Conservation (phyloP, 2,888 invertebrate genomes). For the Lithophane semibrunnea region DNA sequence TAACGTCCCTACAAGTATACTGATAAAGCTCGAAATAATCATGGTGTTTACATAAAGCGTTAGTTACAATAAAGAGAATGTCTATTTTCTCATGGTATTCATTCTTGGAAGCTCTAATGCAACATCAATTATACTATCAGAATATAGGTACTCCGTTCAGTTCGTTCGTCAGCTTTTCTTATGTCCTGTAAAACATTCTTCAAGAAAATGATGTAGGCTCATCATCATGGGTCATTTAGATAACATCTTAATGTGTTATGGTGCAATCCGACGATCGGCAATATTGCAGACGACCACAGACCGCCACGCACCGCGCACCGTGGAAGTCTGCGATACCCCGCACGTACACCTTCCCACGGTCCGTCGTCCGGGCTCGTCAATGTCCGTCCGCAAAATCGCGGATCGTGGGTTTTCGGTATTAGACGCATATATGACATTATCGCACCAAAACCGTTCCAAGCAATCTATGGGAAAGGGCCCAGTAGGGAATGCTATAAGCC, state of each 20-base stretch:
- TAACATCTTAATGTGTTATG: slow-evolving; percentile 16
- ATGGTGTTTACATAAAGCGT: slow-evolving; percentile 6
- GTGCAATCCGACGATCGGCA: too few relatives aligned
- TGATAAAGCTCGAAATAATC: slow-evolving; percentile 18
- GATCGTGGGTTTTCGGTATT: too few relatives aligned
- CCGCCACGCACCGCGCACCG: too few relatives aligned
- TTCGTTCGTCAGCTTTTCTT: neutral
- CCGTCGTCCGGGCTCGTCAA: too few relatives aligned
- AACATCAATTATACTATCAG: neutral
- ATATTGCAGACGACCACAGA: too few relatives aligned
- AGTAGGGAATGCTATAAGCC: slow-evolving; percentile 22
- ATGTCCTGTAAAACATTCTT: neutral
- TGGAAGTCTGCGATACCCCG: too few relatives aligned
- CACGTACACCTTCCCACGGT: too few relatives aligned
- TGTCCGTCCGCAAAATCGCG: too few relatives aligned
- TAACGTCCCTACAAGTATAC: neutral
- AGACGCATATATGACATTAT: slow-evolving; percentile 5
- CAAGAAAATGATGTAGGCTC: neutral
- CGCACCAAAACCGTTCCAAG: slow-evolving; percentile 1
- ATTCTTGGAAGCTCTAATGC: slow-evolving; percentile 8
- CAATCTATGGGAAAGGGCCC: slow-evolving; percentile 38
- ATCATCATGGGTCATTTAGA: neutral
- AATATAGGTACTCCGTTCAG: too few relatives aligned
- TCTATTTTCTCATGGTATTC: slow-evolving; percentile 29
- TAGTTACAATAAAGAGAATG: slow-evolving; percentile 13